Percentiles rank a stretch among this genome's conserved stretches.
phyloP scores from a whole-genome alignment of 2,113 vertebrate genomes.

The Malaclemys terrapin region DNA sequence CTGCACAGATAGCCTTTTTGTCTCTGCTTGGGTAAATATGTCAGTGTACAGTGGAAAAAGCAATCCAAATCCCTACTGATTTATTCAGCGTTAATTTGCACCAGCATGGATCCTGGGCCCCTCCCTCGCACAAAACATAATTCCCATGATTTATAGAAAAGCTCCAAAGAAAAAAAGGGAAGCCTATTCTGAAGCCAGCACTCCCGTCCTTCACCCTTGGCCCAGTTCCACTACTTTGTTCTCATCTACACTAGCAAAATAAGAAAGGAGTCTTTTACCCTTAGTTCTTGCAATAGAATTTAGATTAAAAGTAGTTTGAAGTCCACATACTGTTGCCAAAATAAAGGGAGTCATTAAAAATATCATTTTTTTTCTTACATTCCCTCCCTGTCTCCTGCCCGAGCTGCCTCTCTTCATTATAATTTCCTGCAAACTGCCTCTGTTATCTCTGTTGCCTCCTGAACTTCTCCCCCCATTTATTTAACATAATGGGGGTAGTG shows the following conservation, averaged over 20 bases:
- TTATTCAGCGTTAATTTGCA: neutral
- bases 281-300: neutral
- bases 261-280: neutral
- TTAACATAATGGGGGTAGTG: neutral
- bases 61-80: neutral
- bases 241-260: neutral
- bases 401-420: neutral
- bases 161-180: neutral
- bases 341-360: neutral
- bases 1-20: neutral
- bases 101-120: neutral
- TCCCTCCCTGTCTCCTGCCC: neutral
- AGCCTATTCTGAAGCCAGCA: neutral
- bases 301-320: neutral
- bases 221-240: neutral
- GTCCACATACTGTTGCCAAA: neutral
- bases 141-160: neutral
- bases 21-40: neutral
- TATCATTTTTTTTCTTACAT: neutral
- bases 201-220: neutral
- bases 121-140: neutral
- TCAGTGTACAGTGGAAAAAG: neutral
- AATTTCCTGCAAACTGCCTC: neutral
- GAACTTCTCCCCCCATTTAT: neutral
- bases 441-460: neutral